A percentile compares a stretch with the other conserved stretches of the same genome.
Evolutionary conservation across 1,140 invertebrate species (phyloP).

Genomic region (Zeugodacus cucurbitae): DNA sequence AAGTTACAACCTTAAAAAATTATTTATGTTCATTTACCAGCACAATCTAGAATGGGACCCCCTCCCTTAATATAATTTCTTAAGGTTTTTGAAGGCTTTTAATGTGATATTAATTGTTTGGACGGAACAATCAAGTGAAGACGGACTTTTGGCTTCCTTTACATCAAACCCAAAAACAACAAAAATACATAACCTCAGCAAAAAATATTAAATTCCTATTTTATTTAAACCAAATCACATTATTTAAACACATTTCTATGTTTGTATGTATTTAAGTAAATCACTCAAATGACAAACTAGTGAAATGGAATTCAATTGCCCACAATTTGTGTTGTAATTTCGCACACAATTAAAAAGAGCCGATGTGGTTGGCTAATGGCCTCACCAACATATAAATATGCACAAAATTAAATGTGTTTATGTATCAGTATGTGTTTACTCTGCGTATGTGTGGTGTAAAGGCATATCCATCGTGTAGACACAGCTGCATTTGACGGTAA

Average conservation of each 20-base stretch:
- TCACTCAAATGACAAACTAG: background rate
- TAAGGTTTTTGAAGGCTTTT: too few species aligned
- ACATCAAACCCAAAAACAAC: too few species aligned
- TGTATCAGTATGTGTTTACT: background rate
- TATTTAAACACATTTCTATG: background rate
- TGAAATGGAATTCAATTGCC: slow-evolving; percentile 9
- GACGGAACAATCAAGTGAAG: too few species aligned
- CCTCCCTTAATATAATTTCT: too few species aligned
- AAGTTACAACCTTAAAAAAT: too few species aligned
- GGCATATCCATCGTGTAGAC: background rate
- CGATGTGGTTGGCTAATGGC: slow-evolving; percentile 20
- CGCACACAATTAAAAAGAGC: slow-evolving; percentile 29
- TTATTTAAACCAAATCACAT: too few species aligned
- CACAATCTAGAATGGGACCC: too few species aligned
- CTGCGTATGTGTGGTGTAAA: background rate
- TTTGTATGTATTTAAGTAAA: background rate
- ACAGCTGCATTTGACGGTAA: slow-evolving; percentile 32
- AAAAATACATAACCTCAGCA: too few species aligned
- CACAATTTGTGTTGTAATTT: slow-evolving; percentile 22
- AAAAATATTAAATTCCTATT: background rate
- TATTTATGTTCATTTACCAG: too few species aligned
- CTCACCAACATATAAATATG: background rate
- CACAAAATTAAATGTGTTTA: background rate
- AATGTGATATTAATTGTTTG: too few species aligned
- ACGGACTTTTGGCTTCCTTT: too few species aligned